A percentile compares a stretch with the other conserved stretches of the same genome.
Conservation (phyloP, 2,113 vertebrate species). For the Cariama cristata region DNA sequence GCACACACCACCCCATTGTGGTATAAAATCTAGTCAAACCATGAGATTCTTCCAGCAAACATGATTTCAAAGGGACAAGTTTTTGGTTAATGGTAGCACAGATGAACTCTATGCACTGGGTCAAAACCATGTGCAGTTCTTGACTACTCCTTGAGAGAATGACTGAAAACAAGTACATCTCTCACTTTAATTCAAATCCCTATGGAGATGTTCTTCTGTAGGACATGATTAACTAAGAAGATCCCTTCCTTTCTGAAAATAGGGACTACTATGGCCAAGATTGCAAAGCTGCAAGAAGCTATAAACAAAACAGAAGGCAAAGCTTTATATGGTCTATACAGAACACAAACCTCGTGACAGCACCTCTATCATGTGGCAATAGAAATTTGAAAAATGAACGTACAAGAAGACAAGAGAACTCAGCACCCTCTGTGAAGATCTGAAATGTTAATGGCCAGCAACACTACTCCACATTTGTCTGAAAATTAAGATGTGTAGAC, state of each 20-base stretch:
- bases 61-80: no score
- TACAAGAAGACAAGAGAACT: not conserved
- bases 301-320: no score
- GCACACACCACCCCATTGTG: no score
- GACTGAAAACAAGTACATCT: not conserved
- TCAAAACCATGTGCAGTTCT: not conserved
- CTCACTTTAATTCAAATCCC: not conserved
- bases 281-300: no score
- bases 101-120: not conserved
- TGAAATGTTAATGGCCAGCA: not conserved
- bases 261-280: no score
- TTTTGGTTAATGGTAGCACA: not conserved
- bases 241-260: not conserved
- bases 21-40: no score
- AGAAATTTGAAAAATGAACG: not conserved
- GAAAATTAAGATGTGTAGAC: not conserved
- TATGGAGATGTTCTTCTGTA: not conserved
- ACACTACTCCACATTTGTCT: not conserved
- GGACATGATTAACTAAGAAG: not conserved
- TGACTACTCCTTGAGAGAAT: not conserved
- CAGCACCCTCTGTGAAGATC: not conserved
- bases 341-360: not conserved
- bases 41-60: no score
- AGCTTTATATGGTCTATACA: not conserved
- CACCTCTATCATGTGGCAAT: not conserved